Percentiles rank a stretch among this genome's conserved stretches.
Evolutionary conservation across 1,140 invertebrate genomes (phyloP).

Genomic region (Apis cerana): DNA sequence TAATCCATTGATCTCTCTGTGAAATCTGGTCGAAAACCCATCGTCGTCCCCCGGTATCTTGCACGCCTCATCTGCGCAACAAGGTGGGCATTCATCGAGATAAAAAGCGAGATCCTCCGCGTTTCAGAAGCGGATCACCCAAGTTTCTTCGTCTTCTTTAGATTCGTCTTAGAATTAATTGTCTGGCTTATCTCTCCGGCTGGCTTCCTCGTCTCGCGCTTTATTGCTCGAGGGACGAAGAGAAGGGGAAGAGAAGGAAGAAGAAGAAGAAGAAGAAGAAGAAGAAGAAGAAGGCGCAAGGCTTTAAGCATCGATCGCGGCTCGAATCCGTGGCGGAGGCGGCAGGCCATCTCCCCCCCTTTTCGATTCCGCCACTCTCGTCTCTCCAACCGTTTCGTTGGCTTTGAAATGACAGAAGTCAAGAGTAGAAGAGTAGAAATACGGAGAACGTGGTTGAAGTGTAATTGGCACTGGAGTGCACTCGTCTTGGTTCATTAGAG

Average conservation of each 20-base stretch:
- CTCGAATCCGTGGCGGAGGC: slow-evolving; percentile 32
- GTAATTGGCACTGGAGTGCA: slow-evolving; percentile 81
- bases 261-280: slow-evolving; percentile 12
- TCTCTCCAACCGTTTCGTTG: slow-evolving; percentile 68
- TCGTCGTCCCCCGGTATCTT: background rate
- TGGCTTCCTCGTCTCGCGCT: slow-evolving; percentile 56
- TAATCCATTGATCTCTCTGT: slow-evolving; percentile 3
- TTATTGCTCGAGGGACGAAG: slow-evolving; percentile 43
- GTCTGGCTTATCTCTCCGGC: slow-evolving; percentile 76
- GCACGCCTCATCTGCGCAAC: slow-evolving; percentile 19
- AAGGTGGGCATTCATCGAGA: slow-evolving; percentile 43
- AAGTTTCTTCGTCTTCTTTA: slow-evolving; percentile 64
- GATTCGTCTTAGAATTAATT: slow-evolving; percentile 76
- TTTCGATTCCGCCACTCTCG: slow-evolving; percentile 19
- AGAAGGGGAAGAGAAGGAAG: slow-evolving; percentile 5
- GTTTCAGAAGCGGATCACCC: slow-evolving; percentile 51
- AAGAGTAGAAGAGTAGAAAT: slow-evolving; percentile 73
- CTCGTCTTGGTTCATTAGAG: slow-evolving; percentile 82
- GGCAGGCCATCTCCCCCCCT: slow-evolving; percentile 28
- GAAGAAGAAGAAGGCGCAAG: slow-evolving; percentile 37
- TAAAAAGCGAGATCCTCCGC: slow-evolving; percentile 54
- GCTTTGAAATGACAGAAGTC: slow-evolving; percentile 79
- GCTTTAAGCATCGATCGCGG: slow-evolving; percentile 61
- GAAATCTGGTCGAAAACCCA: background rate
- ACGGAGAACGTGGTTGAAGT: slow-evolving; percentile 77